Evolutionary conservation across 2,797 vertebrate species (phyloP).

Genomic region (Cyprinella venusta): DNA sequence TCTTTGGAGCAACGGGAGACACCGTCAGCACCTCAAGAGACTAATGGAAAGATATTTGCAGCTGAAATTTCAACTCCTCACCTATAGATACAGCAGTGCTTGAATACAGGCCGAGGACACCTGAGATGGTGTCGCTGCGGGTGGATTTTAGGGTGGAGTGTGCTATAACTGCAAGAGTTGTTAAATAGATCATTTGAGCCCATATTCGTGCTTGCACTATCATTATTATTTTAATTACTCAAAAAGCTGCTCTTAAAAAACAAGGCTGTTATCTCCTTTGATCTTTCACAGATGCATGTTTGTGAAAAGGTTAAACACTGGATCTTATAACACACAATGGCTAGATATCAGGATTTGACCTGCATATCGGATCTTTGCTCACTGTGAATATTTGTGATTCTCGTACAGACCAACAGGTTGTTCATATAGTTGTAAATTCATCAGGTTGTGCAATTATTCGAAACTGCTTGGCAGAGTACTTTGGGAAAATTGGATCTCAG

Average conservation of each 20-base stretch:
- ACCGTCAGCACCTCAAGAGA: slow-evolving; percentile 16
- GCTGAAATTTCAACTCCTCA: slow-evolving; percentile 36
- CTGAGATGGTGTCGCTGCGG: slow-evolving; percentile 8
- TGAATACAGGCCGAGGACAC: background rate
- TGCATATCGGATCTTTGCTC: background rate
- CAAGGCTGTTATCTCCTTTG: background rate
- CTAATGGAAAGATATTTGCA: background rate
- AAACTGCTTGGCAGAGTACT: background rate
- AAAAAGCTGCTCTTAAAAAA: background rate
- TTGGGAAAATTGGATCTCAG: background rate
- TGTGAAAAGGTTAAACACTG: background rate
- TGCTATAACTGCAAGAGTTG: slow-evolving; percentile 23
- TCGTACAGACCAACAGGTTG: background rate
- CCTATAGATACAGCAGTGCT: background rate
- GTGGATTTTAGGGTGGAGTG: slow-evolving; percentile 26
- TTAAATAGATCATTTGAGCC: slow-evolving; percentile 17
- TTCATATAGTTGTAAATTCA: background rate
- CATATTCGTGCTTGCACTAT: background rate
- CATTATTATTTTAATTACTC: slow-evolving; percentile 8
- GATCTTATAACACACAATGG: background rate
- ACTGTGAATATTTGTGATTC: background rate
- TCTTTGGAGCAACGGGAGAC: slow-evolving; percentile 10
- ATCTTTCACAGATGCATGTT: background rate
- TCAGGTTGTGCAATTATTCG: background rate
- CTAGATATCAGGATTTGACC: background rate